Base-by-base conservation (phyloP, 2,113 vertebrate species). In the Semicossyphus pulcher region DNA sequence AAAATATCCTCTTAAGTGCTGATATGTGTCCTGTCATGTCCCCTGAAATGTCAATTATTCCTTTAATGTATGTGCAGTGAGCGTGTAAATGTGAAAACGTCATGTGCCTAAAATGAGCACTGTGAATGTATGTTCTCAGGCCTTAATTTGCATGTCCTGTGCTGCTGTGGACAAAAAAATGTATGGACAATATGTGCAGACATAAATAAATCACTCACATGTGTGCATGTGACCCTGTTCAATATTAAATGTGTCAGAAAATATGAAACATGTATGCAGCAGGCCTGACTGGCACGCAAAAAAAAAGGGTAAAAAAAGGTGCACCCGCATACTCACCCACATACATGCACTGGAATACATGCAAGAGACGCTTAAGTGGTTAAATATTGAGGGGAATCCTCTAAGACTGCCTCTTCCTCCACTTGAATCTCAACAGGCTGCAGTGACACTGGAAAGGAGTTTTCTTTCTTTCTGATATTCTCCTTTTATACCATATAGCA, bases 331-430 rank as follows among this genome's bases (percentile, higher is more conserved):
- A 32, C 9, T 68, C 12, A 10, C 7, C 9, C 26, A 20, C 21
- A 1, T 56, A 20, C 28, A 44, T 44, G 37, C 1, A 1, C 32
- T 36, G 15, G 11, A 54, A 16, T 2, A 2, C 28, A 44, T 39
- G 32, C 0, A 10, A 29, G 23, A 21, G 47, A 73, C 3, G 31
- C 48, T 54, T 3, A 62, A 52, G 54, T 79, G 25, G 31, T 84
- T 65, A 75, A 76, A 79, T 58, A 85, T 73, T 49, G n/a, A 76
- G 31, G 26, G 32, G 18, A 71, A 15, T n/a, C 20, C 26, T 61
- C 23, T 4, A 21, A 29, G 18, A n/a, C 44, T 7, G 16, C 14
- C 47, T 32, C 16, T 64, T 64, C 41, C 32, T 77, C 48, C 37
- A 45, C 60, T 68, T 52, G 15, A 81, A 60, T 66, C 65, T n/a